Percentiles rank a stretch among this genome's conserved stretches.
Conservation (phyloP, 2,113 vertebrate species). For the Platysteira castanea region DNA sequence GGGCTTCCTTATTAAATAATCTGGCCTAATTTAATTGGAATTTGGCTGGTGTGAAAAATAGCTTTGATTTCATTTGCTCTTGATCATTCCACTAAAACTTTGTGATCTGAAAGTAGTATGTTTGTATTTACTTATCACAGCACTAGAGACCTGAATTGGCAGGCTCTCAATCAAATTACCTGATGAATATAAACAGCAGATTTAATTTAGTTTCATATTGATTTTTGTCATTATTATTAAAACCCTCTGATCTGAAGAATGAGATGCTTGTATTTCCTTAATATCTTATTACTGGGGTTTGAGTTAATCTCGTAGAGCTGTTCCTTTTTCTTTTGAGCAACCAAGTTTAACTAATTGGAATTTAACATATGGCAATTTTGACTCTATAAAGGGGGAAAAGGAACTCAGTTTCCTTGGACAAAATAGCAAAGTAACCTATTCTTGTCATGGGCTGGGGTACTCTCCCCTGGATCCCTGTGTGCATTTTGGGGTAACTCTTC, state of each 20-base stretch:
- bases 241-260: slow-evolving; percentile 4
- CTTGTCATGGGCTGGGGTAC: neutral
- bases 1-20: neutral
- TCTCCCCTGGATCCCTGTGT: neutral
- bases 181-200: slow-evolving; percentile 19
- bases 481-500: neutral
- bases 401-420: neutral
- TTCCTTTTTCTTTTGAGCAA: neutral
- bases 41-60: neutral
- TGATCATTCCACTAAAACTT: slow-evolving; percentile 23
- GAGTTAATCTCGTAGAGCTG: neutral
- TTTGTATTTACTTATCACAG: slow-evolving; percentile 33
- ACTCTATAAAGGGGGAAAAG: neutral
- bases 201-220: slow-evolving; percentile 42
- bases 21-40: slow-evolving; percentile 10
- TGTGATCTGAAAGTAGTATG: neutral
- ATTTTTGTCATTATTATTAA: slow-evolving; percentile 49
- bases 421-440: neutral
- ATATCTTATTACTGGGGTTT: neutral
- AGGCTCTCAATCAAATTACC: neutral
- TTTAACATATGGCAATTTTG: neutral
- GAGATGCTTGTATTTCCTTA: neutral
- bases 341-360: neutral
- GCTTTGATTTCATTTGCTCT: neutral
- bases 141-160: neutral